A percentile compares a stretch with the other conserved stretches of the same genome.
These are phyloP conservation scores for Montipora efflorescens DNA, from an alignment of 64 coral and sea anemone species.

Conservation along the genomic window DNA sequence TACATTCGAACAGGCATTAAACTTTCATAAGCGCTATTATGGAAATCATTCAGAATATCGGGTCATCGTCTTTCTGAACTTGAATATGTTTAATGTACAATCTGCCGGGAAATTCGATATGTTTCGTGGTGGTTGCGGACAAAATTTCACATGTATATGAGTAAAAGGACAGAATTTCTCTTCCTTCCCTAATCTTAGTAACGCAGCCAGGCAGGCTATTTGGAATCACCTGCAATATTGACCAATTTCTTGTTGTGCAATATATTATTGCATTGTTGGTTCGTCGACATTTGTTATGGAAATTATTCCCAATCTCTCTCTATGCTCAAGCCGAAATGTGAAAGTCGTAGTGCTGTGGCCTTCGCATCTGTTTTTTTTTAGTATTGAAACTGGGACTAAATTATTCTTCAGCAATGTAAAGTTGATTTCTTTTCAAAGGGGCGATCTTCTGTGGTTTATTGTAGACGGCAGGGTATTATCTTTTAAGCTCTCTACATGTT, in stretches of 20 bases:
- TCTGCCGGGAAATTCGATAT: constrained; percentile 36
- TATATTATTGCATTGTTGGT: constrained; percentile 88
- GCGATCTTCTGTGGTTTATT: neutral
- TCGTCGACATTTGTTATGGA: constrained; percentile 93
- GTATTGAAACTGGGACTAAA: no score
- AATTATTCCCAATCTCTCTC: constrained; percentile 81
- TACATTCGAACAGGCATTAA: constrained; percentile 76
- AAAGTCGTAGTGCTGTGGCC: constrained; percentile 2
- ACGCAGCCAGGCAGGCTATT: constrained; percentile 11
- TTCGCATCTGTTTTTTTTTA: neutral
- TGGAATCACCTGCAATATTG: constrained; percentile 80
- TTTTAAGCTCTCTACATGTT: constrained; percentile 16
- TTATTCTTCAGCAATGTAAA: neutral
- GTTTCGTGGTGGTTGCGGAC: neutral
- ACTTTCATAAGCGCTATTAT: constrained; percentile 93
- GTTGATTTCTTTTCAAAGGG: neutral
- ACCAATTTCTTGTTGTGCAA: constrained; percentile 75
- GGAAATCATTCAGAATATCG: constrained; percentile 89
- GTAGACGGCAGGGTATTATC: constrained; percentile 1
- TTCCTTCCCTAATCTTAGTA: constrained; percentile 60
- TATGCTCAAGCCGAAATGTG: constrained; percentile 16
- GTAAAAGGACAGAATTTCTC: neutral
- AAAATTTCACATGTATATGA: constrained; percentile 21
- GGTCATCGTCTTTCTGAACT: constrained; percentile 68
- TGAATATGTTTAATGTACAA: constrained; percentile 76